These are phyloP conservation scores for Panulirus ornatus DNA, from an alignment of 1,140 invertebrate species.

Conservation along the genomic window DNA sequence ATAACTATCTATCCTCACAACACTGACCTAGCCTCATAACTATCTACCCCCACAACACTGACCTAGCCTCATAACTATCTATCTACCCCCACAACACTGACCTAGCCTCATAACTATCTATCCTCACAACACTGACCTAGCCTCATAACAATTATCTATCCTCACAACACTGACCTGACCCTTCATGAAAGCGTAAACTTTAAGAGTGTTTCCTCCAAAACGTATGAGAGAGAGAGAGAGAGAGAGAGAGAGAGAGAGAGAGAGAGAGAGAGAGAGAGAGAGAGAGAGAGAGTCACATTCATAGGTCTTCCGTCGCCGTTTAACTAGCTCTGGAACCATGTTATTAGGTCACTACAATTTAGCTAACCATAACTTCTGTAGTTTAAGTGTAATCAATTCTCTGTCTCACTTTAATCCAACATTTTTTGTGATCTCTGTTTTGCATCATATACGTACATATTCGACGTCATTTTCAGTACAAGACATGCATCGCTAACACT, in stretches of 20 bases:
- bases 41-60: neutral
- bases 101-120: neutral
- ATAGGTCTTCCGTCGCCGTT: neutral
- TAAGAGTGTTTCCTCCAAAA: too few species aligned
- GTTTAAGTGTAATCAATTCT: neutral
- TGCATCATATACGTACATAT: too few species aligned
- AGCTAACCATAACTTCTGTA: neutral
- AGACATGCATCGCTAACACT: too few species aligned
- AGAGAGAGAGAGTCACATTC: constrained; percentile 15
- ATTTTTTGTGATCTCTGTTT: too few species aligned
- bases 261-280: constrained; percentile 59
- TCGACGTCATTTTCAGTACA: too few species aligned
- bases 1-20: too few species aligned
- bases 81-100: neutral
- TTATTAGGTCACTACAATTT: too few species aligned
- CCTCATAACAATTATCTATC: neutral
- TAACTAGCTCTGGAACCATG: neutral
- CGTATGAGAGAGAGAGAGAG: constrained; percentile 4
- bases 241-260: constrained; percentile 51
- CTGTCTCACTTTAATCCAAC: too few species aligned
- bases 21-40: too few species aligned
- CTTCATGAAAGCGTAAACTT: too few species aligned
- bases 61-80: neutral
- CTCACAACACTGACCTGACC: too few species aligned
- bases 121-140: neutral